Base-by-base conservation (phyloP, 2,113 vertebrate species). In the Pampusana beccarii region DNA sequence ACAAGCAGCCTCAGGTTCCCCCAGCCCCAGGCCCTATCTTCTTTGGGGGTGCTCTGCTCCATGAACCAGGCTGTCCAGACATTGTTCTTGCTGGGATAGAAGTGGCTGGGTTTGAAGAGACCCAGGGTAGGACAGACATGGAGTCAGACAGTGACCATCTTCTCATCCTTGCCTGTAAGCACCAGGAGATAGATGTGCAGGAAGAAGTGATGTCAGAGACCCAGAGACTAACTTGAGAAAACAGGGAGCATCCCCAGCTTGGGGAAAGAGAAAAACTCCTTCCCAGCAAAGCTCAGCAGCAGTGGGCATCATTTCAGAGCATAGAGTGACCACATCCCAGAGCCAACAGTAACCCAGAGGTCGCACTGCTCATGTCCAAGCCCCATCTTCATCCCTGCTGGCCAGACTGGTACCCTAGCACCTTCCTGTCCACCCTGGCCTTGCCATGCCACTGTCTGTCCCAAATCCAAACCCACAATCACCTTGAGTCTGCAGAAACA, bases 11-110 rank as follows among this genome's bases (percentile, higher is more conserved):
- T 74, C 3, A 0, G 21, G 34, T 1, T 67, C 6, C 6, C 44
- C 13, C 11, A 58, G 28, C 8, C 16, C 23, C n/a, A n/a, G n/a
- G n/a, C n/a, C n/a, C 31, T 82, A 98, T 98, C 98, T 88, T 98
- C 95, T 31, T 83, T 91, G 13, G 94, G 79, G 28, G 95, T 34
- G 66, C 53, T 92, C 87, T 98, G 96, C 89, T 97, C 97, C 69
- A 29, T 73, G 97, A 98, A 99, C 99, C 99, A 99, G 84, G 98
- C 97, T 1, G 98, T 98, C 53, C 99, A 98, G 91, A 99, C 70
- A 0, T 99, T 99, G 97, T 99, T 99, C 97, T 98, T 99, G 92
- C 95, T 97, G 13, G 99, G 99, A 93, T 98, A 97, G 86, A 99
- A 98, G 64, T 98, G 99, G 70, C 94, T 98, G 2, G 96, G 98